These are phyloP conservation scores for Eupelmus urozonus DNA, from an alignment of 2,888 invertebrate species.

Conservation along the genomic window DNA sequence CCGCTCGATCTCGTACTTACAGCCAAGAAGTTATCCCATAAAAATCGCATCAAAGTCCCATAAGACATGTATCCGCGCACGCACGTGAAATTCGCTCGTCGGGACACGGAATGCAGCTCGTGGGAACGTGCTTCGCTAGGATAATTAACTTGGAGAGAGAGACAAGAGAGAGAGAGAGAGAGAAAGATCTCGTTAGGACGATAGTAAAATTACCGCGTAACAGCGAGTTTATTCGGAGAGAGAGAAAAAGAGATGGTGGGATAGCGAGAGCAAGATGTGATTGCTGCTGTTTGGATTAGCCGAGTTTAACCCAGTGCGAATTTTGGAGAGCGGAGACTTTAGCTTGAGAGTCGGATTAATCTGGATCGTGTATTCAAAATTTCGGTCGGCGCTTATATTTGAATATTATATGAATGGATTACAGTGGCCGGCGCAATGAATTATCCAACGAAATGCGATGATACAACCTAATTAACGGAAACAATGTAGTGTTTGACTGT, in stretches of 20 bases:
- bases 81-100: background rate
- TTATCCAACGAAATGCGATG: background rate
- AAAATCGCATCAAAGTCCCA: background rate
- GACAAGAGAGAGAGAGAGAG: background rate
- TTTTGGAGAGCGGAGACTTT: no score
- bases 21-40: background rate
- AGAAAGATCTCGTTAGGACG: constrained; percentile 46
- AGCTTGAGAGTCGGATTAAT: no score
- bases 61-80: background rate
- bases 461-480: background rate
- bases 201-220: constrained; percentile 17
- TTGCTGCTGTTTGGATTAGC: no score
- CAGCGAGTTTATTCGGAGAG: background rate
- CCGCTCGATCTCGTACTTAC: background rate
- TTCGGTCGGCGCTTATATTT: no score
- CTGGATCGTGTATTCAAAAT: no score
- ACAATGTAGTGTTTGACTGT: background rate
- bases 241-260: background rate
- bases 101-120: constrained; percentile 34
- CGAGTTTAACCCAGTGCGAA: no score
- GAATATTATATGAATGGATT: no score
- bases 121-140: constrained; percentile 36
- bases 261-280: background rate
- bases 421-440: background rate
- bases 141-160: constrained; percentile 9